Conservation (phyloP, 2,797 vertebrate genomes). For the Philypnodon macrostomus region DNA sequence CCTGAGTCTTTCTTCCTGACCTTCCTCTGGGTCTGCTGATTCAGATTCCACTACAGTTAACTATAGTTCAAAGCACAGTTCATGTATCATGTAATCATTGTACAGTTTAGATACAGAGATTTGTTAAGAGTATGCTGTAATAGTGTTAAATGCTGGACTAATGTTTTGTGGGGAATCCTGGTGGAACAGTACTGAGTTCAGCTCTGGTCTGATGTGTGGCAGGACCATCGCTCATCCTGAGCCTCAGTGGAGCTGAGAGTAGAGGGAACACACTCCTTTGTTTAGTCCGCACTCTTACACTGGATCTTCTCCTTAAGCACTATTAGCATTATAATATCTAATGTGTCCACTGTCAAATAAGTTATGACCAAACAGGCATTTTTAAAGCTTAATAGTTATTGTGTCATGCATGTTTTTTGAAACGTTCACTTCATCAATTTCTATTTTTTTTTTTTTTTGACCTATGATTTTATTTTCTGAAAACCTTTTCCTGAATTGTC, state of each 20-base stretch:
- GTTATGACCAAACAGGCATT: not conserved
- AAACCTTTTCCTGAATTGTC: no score
- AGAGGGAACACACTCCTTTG: constrained; percentile 57
- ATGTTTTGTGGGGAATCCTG: constrained; percentile 98
- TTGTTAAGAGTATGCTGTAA: constrained; percentile 77
- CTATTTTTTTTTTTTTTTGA: no score
- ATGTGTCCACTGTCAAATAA: not conserved
- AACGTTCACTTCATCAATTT: no score
- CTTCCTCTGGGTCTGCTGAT: no score
- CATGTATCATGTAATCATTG: no score
- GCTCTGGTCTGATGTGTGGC: constrained; percentile 92
- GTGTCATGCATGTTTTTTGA: no score
- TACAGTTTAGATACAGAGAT: not conserved
- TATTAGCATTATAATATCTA: constrained; percentile 13
- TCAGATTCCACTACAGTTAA: no score
- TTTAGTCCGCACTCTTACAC: constrained; percentile 30
- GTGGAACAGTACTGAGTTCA: constrained; percentile 89
- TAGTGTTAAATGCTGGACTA: constrained; percentile 97
- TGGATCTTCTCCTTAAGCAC: constrained; percentile 13
- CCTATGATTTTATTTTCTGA: no score
- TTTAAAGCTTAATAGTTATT: no score
- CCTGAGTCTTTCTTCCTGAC: no score
- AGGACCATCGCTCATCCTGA: constrained; percentile 97
- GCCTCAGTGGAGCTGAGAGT: constrained; percentile 55
- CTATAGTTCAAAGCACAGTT: no score